A percentile compares a stretch with the other conserved stretches of the same genome.
Conservation (phyloP, 2,888 invertebrate species). For the Drosophila prostipennis region DNA sequence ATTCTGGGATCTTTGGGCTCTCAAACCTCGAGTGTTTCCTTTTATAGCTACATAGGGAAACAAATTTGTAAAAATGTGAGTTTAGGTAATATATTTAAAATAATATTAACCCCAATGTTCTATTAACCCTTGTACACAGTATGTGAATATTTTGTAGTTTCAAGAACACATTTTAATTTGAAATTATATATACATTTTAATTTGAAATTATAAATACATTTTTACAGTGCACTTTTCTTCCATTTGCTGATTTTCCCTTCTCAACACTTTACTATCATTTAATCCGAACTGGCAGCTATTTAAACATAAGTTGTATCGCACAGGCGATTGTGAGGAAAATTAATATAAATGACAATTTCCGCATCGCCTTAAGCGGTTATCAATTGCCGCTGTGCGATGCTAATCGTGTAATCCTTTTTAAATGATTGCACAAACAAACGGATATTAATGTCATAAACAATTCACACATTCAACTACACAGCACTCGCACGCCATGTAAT, state of each 20-base stretch:
- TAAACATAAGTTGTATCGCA: constrained; percentile 12
- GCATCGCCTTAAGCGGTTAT: constrained; percentile 53
- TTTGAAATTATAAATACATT: not conserved
- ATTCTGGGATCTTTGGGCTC: constrained; percentile 15
- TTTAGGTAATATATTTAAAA: too few species aligned
- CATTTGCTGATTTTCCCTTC: constrained; percentile 49
- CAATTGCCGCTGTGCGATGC: constrained; percentile 54
- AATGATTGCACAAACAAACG: constrained; percentile 62
- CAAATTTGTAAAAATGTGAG: not conserved
- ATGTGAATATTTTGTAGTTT: too few species aligned
- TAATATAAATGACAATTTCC: constrained; percentile 69
- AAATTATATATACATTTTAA: not conserved
- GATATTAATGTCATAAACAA: constrained; percentile 78
- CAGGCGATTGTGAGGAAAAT: constrained; percentile 27
- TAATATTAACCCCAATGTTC: too few species aligned
- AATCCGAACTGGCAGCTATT: constrained; percentile 12
- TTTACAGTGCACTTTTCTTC: constrained; percentile 7
- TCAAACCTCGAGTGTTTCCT: not conserved
- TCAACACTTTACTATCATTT: constrained; percentile 49
- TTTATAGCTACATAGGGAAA: not conserved
- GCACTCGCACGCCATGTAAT: constrained; percentile 21
- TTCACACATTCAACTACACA: constrained; percentile 48
- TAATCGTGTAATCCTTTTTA: constrained; percentile 63
- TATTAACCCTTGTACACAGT: too few species aligned
- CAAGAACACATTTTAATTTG: too few species aligned